Percentiles rank a stretch among this genome's conserved stretches.
phyloP scores from a whole-genome alignment of 2,113 vertebrate species.

The Centropus bengalensis region DNA sequence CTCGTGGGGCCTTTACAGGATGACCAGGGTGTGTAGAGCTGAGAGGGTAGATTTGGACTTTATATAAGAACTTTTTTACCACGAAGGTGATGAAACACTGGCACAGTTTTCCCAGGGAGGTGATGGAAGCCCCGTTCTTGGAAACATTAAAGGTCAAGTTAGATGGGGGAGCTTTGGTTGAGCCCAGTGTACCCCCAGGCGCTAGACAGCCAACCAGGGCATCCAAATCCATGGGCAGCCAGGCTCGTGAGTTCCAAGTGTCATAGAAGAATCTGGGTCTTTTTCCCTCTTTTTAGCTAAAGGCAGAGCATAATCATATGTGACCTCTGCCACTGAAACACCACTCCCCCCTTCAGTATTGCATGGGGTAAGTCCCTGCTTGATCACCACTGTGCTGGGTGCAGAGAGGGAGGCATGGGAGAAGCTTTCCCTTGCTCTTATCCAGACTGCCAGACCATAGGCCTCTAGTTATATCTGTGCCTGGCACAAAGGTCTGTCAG shows the following conservation, averaged over 20 bases:
- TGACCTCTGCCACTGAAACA: neutral
- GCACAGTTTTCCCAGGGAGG: too few species aligned
- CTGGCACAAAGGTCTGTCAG: neutral
- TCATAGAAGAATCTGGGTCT: neutral
- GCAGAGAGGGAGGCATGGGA: neutral
- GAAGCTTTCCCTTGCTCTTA: neutral
- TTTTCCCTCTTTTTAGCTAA: neutral
- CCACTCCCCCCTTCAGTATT: neutral
- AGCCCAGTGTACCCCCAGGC: neutral
- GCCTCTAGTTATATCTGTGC: neutral
- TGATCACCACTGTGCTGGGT: neutral
- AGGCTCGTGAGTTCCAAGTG: neutral
- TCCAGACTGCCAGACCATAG: neutral
- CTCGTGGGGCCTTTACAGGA: neutral
- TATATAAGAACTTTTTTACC: too few species aligned
- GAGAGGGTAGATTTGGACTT: too few species aligned
- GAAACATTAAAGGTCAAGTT: too few species aligned
- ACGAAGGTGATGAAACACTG: too few species aligned
- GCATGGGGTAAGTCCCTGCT: neutral
- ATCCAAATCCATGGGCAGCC: neutral
- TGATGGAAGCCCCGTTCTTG: too few species aligned
- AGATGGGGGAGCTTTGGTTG: neutral
- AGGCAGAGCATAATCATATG: neutral
- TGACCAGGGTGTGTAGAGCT: neutral
- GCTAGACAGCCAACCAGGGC: neutral